phyloP scores from a whole-genome alignment of 1,140 invertebrate genomes.

The Magallana angulata region DNA sequence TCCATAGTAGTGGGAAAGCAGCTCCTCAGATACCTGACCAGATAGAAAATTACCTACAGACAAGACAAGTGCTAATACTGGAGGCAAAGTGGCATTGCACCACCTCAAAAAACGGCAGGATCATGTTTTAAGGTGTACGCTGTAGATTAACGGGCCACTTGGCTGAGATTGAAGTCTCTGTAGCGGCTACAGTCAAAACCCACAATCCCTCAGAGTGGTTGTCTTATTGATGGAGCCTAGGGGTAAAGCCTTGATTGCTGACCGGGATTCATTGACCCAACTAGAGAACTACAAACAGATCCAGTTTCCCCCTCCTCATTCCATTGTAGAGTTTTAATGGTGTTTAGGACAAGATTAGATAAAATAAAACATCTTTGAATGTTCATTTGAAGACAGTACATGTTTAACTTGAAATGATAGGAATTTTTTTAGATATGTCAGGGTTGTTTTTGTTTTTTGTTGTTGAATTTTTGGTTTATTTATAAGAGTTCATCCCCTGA shows the following conservation, averaged over 20 bases:
- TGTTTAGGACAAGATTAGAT: no score
- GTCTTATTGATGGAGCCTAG: background rate
- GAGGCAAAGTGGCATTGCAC: background rate
- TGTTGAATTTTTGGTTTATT: no score
- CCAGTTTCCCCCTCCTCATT: no score
- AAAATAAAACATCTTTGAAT: no score
- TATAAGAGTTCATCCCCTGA: no score
- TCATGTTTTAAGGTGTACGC: conserved; percentile 19
- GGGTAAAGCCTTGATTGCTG: background rate
- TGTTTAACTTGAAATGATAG: no score
- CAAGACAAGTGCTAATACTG: conserved; percentile 5
- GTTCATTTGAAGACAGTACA: no score
- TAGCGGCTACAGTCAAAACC: background rate
- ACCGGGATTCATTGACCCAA: background rate
- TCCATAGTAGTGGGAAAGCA: background rate
- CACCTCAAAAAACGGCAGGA: background rate
- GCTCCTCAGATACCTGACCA: background rate
- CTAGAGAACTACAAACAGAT: background rate
- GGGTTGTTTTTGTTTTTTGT: no score
- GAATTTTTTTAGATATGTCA: no score
- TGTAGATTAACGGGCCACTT: background rate
- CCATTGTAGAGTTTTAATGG: no score
- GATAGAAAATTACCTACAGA: background rate
- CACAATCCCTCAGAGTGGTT: background rate
- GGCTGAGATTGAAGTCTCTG: background rate